phyloP scores from a whole-genome alignment of 1,140 invertebrate genomes.

The Pseudomyrmex gracilis region DNA sequence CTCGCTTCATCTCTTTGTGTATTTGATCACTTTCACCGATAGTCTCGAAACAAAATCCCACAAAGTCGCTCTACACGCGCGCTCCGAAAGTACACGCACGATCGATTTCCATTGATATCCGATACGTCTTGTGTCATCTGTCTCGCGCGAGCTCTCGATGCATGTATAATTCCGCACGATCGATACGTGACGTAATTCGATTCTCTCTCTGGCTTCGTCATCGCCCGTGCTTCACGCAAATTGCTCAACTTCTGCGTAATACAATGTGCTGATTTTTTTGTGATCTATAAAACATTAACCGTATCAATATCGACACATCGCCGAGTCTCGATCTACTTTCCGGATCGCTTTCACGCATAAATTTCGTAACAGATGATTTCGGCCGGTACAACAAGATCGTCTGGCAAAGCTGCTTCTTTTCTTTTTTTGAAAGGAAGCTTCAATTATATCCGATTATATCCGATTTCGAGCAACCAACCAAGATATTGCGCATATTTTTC shows the following conservation, averaged over 20 bases:
- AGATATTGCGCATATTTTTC: slow-evolving; percentile 17
- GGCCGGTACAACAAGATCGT: not conserved
- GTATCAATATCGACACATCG: slow-evolving; percentile 4
- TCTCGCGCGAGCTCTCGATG: slow-evolving; percentile 8
- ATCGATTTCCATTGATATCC: slow-evolving; percentile 23
- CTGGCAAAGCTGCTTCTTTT: not conserved
- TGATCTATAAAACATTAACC: slow-evolving; percentile 28
- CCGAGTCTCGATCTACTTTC: slow-evolving; percentile 20
- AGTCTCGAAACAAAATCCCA: slow-evolving; percentile 30
- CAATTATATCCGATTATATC: slow-evolving; percentile 47
- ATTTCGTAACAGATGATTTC: slow-evolving; percentile 51
- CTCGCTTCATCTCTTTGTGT: slow-evolving; percentile 26
- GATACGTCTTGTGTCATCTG: slow-evolving; percentile 37
- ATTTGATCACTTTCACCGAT: slow-evolving; percentile 46
- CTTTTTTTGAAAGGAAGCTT: not conserved
- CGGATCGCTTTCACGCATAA: slow-evolving; percentile 47
- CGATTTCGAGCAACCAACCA: slow-evolving; percentile 35
- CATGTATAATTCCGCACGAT: slow-evolving; percentile 3
- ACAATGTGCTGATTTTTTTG: not conserved
- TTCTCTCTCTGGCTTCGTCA: not conserved
- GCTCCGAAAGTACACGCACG: not conserved
- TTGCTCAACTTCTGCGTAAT: slow-evolving; percentile 19
- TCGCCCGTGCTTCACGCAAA: not conserved
- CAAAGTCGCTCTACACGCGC: not conserved
- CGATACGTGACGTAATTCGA: slow-evolving; percentile 29